Percentiles rank a stretch among this genome's conserved stretches.
Conservation (phyloP, 2,797 vertebrate genomes). For the Phrynocephalus guinanensis region DNA sequence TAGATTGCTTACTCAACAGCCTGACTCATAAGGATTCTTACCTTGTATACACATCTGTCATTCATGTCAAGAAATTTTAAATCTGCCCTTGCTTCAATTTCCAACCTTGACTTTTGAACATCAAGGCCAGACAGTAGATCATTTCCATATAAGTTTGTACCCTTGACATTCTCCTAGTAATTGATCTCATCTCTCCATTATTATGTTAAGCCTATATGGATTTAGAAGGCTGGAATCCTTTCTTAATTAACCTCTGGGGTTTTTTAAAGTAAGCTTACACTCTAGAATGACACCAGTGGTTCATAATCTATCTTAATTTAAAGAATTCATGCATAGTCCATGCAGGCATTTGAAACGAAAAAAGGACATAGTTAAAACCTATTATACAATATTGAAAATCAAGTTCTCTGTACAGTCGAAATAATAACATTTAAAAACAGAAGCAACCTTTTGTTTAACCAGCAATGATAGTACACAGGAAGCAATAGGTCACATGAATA, state of each 20-base stretch:
- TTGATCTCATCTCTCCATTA: slow-evolving; percentile 71
- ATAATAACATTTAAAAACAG: background rate
- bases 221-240: slow-evolving; percentile 73
- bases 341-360: slow-evolving; percentile 37
- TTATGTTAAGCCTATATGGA: slow-evolving; percentile 73
- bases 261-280: slow-evolving; percentile 62
- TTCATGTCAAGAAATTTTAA: slow-evolving; percentile 56
- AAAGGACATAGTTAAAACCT: slow-evolving; percentile 48
- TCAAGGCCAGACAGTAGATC: slow-evolving; percentile 66
- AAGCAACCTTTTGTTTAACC: background rate
- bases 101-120: slow-evolving; percentile 74
- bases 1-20: slow-evolving; percentile 31
- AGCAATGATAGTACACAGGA: background rate
- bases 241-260: slow-evolving; percentile 73
- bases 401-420: slow-evolving; percentile 35
- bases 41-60: slow-evolving; percentile 26
- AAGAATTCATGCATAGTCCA: slow-evolving; percentile 61
- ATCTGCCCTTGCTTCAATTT: slow-evolving; percentile 57
- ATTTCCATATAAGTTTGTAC: slow-evolving; percentile 64
- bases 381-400: slow-evolving; percentile 43
- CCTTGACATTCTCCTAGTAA: slow-evolving; percentile 72
- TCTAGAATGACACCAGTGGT: slow-evolving; percentile 70
- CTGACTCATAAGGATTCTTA: slow-evolving; percentile 38
- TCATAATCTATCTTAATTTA: slow-evolving; percentile 72
- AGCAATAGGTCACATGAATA: background rate